Evolutionary conservation across 2,113 vertebrate species (phyloP).

Genomic region (Corydoras sp.): DNA sequence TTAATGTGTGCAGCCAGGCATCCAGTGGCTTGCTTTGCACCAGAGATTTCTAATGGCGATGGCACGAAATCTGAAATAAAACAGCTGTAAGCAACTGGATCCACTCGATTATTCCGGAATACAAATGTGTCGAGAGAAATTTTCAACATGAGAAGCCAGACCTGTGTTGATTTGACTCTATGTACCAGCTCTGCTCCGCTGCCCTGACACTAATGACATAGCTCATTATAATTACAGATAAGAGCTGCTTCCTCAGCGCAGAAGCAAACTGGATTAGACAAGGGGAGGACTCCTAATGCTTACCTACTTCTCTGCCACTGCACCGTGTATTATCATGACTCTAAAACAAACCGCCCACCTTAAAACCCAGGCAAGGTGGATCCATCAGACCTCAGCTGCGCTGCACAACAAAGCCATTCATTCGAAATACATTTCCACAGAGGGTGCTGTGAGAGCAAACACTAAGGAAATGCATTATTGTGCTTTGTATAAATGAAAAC

Average conservation of each 20-base stretch:
- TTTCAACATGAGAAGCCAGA: constrained; percentile 1
- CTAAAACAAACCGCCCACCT: constrained; percentile 14
- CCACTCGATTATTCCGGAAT: constrained; percentile 6
- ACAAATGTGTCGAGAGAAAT: constrained; percentile 27
- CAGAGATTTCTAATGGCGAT: not conserved
- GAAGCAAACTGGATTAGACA: constrained; percentile 31
- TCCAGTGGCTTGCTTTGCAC: not conserved
- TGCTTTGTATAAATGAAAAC: constrained; percentile 28
- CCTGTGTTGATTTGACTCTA: constrained; percentile 28
- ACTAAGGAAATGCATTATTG: not conserved
- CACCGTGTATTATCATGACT: constrained; percentile 25
- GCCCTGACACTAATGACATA: constrained; percentile 38
- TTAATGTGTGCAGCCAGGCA: constrained; percentile 10
- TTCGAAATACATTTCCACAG: constrained; percentile 23
- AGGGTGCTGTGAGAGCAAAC: constrained; percentile 12
- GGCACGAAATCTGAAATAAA: not conserved
- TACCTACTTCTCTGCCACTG: constrained; percentile 1
- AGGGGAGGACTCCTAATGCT: constrained; percentile 19
- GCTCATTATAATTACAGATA: constrained; percentile 39
- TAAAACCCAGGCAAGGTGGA: not conserved
- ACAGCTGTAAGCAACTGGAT: not conserved
- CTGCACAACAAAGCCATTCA: constrained; percentile 2
- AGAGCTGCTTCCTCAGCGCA: constrained; percentile 14
- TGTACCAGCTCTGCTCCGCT: constrained; percentile 32
- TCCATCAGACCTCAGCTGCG: constrained; percentile 20